Percentiles rank a stretch among this genome's conserved stretches.
These are phyloP conservation scores for Macrotrachela quadricornifera DNA, from an alignment of 1,140 invertebrate species.

Conservation along the genomic window DNA sequence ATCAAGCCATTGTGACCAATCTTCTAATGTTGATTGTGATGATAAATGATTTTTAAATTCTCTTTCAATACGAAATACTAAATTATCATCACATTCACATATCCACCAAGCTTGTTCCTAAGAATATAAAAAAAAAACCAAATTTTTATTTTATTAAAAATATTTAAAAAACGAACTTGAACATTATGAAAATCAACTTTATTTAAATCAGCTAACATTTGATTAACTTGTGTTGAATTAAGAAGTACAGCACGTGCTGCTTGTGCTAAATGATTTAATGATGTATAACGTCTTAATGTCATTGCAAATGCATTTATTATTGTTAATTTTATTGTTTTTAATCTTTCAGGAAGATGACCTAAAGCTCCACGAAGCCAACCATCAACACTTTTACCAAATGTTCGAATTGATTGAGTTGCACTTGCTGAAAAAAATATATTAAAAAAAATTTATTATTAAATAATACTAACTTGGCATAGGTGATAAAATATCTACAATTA, in stretches of 20 bases:
- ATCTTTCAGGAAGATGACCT: constrained; percentile 56
- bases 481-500: constrained; percentile 80
- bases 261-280: constrained; percentile 88
- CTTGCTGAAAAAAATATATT: no score
- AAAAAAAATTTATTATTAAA: constrained; percentile 41
- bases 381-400: constrained; percentile 75
- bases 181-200: constrained; percentile 91
- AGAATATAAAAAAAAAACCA: no score
- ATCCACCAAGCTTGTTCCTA: constrained; percentile 75
- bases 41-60: constrained; percentile 81
- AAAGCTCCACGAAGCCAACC: constrained; percentile 64
- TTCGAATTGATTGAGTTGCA: constrained; percentile 56
- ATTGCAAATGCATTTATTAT: constrained; percentile 79
- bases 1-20: constrained; percentile 92
- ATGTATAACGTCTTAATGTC: constrained; percentile 79
- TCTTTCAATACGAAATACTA: constrained; percentile 62
- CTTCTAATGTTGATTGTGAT: constrained; percentile 68
- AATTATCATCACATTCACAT: constrained; percentile 67
- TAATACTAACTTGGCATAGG: constrained; percentile 51
- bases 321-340: constrained; percentile 55
- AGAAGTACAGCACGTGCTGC: constrained; percentile 82
- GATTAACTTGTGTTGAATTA: constrained; percentile 76
- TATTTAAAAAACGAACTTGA: constrained; percentile 34
- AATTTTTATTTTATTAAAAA: no score
- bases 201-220: constrained; percentile 90